Evolutionary conservation across 2,888 invertebrate genomes (phyloP), one percentile per base, ranked within the genome.

Genomic region (Philereme vetulata): DNA sequence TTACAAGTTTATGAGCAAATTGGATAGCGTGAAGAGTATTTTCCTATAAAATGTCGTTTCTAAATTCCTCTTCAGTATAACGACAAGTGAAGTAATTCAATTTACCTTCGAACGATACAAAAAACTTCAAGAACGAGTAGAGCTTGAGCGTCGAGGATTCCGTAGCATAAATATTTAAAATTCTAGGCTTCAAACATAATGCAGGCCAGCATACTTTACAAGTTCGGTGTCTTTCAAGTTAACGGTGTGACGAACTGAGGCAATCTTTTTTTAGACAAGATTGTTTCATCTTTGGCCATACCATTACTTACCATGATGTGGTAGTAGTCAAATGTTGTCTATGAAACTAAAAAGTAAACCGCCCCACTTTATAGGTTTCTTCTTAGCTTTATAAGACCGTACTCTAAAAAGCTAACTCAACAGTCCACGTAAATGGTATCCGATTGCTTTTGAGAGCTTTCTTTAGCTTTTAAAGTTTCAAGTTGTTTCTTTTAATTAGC

Each of bases 51-150:
- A 55, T 42, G 47, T 50, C 57, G 9, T 34, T 43, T 10, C 35
- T 48, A 54, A 58, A 51, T 54, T 50, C 50, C 47, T 40, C 32
- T 8, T 58, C 38, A 35, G 32, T 42, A 48, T 50, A 56, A 57
- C 57, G 61, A 62, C 62, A 52, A 58, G 59, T 60, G 56, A 60
- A 59, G 46, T 59, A 63, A 67, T 65, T 62, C 60, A 65, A 67
- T 65, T 65, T 62, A 56, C 54, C 56, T 48, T 60, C 42, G 56
- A 57, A 56, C 40, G 54, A 48, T 51, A 56, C 46, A 61, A 64
- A 67, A 66, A 49, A 53, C 10, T 34, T 42, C 32, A 51, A 43
- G 46, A 38, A 32, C 1, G 40, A 47, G 10, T 46, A 35, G 7
- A 42, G 9, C 4, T 40, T 21, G 11, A 7, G 46, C 4, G 51